A percentile compares a stretch with the other conserved stretches of the same genome.
These are phyloP conservation scores for Flabesymbios commensalis DNA, from an alignment of 2,888 invertebrate genomes.

Conservation along the genomic window DNA sequence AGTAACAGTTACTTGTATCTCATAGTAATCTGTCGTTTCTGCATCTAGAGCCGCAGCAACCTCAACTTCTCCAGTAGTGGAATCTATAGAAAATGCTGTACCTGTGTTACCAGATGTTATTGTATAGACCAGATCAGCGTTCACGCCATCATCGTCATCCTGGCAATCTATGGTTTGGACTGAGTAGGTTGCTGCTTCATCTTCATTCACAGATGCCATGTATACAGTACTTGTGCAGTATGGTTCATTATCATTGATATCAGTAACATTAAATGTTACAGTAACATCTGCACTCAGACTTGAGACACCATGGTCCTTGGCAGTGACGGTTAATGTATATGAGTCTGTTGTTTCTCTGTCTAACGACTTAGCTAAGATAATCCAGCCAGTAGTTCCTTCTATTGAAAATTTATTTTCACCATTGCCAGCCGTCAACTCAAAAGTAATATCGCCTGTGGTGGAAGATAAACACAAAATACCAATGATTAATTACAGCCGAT, in stretches of 20 bases:
- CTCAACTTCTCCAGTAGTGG: constrained; percentile 29
- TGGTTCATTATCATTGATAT: constrained; percentile 27
- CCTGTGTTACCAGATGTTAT: constrained; percentile 37
- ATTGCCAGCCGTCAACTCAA: constrained; percentile 9
- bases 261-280: constrained; percentile 11
- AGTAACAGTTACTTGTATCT: constrained; percentile 19
- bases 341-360: constrained; percentile 32
- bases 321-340: not conserved
- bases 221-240: constrained; percentile 16
- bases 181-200: constrained; percentile 9
- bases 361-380: constrained; percentile 30
- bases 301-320: constrained; percentile 6
- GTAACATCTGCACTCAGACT: not conserved
- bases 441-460: too few relatives aligned
- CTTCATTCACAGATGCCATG: constrained; percentile 22
- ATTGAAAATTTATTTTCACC: constrained; percentile 3
- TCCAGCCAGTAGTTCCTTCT: constrained; percentile 34
- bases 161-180: constrained; percentile 16
- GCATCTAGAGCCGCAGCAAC: not conserved
- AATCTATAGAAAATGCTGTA: constrained; percentile 32
- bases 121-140: constrained; percentile 38
- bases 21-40: not conserved
- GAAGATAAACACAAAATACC: too few relatives aligned
- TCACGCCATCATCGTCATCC: constrained; percentile 42
- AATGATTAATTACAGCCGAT: too few relatives aligned